phyloP scores from a whole-genome alignment of 2,113 vertebrate species.

The Caloenas nicobarica region DNA sequence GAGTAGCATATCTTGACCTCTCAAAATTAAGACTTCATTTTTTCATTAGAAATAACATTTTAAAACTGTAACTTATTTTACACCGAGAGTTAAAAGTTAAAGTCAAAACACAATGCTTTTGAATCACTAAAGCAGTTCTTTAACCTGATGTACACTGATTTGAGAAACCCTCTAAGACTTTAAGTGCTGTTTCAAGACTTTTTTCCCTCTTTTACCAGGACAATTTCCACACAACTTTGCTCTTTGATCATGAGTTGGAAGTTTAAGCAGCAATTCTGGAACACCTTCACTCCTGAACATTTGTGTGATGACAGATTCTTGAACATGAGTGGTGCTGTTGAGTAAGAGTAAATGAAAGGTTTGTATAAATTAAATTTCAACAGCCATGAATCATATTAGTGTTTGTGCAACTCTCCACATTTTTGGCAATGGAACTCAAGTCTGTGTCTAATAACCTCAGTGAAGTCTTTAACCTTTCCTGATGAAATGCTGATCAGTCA shows the following conservation, averaged over 20 bases:
- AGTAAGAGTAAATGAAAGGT: neutral
- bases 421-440: neutral
- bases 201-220: neutral
- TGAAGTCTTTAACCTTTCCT: neutral
- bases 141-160: neutral
- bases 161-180: neutral
- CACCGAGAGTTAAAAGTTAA: neutral
- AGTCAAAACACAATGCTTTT: neutral
- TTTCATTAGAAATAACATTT: neutral
- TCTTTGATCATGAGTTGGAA: neutral
- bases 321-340: neutral
- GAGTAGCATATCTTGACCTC: neutral
- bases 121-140: neutral
- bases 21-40: neutral
- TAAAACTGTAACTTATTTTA: neutral
- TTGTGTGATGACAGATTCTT: slow-evolving; percentile 3
- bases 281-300: neutral
- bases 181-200: neutral
- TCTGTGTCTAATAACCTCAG: neutral
- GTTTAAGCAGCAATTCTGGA: neutral
- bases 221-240: neutral
- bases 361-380: neutral
- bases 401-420: neutral
- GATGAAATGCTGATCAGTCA: neutral
- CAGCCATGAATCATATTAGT: neutral